phyloP scores from a whole-genome alignment of 2,797 vertebrate species.

The Ctenopoma multispine region DNA sequence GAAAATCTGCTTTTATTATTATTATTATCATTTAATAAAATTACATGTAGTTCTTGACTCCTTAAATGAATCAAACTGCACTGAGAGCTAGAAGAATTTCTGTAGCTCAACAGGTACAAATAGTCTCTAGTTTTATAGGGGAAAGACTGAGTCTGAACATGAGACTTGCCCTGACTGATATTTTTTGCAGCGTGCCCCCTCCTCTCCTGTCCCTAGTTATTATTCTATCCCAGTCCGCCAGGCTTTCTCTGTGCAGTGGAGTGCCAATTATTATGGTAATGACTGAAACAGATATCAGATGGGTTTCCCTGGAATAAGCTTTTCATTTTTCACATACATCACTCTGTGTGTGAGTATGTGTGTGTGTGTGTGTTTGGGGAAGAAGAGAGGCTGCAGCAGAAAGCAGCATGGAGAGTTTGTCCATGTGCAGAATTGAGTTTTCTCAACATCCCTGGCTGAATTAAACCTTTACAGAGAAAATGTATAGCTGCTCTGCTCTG shows the following conservation, averaged over 20 bases:
- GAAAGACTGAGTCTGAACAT: constrained; percentile 2
- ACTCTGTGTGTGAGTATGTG: constrained; percentile 14
- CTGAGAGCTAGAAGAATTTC: constrained; percentile 13
- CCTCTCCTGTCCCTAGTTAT: constrained; percentile 61
- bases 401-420: constrained; percentile 22
- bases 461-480: constrained; percentile 37
- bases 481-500: constrained; percentile 17
- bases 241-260: constrained; percentile 71
- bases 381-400: constrained; percentile 3
- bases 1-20: neutral
- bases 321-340: constrained; percentile 69
- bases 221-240: constrained; percentile 67
- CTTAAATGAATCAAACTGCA: constrained; percentile 1
- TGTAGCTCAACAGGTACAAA: neutral
- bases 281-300: constrained; percentile 82
- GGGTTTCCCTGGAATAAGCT: constrained; percentile 75
- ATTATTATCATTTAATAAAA: constrained; percentile 11
- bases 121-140: neutral
- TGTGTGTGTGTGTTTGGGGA: constrained; percentile 25
- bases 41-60: neutral
- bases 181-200: constrained; percentile 58
- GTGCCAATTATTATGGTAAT: constrained; percentile 83
- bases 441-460: constrained; percentile 35
- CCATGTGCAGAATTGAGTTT: constrained; percentile 50
- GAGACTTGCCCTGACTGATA: constrained; percentile 42